Evolutionary conservation across 2,797 vertebrate species (phyloP).

Genomic region (Pangasius sanitwongsei): DNA sequence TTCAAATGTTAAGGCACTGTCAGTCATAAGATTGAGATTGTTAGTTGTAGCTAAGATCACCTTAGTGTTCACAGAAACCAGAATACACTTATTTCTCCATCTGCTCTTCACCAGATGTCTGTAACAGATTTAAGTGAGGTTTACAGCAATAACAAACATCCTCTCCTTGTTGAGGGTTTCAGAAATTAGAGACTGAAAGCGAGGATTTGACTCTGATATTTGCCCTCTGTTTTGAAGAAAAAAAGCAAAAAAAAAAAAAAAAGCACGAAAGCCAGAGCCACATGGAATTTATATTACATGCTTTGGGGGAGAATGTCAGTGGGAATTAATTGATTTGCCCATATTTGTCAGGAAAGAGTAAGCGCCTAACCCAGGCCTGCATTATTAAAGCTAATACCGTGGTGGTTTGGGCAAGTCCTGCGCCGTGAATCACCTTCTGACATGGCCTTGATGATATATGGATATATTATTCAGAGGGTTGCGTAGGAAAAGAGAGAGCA

Average conservation of each 20-base stretch:
- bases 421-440: conserved; percentile 77
- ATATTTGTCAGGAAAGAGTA: conserved; percentile 76
- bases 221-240: conserved; percentile 13
- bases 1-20: neutral
- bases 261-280: conserved; percentile 59
- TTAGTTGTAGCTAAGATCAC: neutral
- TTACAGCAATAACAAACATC: conserved; percentile 60
- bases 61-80: conserved; percentile 18
- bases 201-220: conserved; percentile 45
- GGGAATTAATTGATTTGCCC: conserved; percentile 77
- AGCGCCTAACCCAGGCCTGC: conserved; percentile 72
- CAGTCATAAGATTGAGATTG: neutral
- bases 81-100: conserved; percentile 17
- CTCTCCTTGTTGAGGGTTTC: conserved; percentile 47
- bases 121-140: conserved; percentile 47
- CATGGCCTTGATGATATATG: conserved; percentile 74
- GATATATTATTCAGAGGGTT: conserved; percentile 78
- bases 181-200: conserved; percentile 52
- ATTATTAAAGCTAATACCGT: conserved; percentile 82
- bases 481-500: conserved; percentile 59
- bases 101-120: conserved; percentile 21
- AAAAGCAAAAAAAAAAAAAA: conserved; percentile 55
- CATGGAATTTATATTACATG: conserved; percentile 67
- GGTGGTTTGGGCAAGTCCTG: conserved; percentile 72
- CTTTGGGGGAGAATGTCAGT: conserved; percentile 64